phyloP scores from a whole-genome alignment of 2,797 vertebrate genomes.

The Onychomys torridus region DNA sequence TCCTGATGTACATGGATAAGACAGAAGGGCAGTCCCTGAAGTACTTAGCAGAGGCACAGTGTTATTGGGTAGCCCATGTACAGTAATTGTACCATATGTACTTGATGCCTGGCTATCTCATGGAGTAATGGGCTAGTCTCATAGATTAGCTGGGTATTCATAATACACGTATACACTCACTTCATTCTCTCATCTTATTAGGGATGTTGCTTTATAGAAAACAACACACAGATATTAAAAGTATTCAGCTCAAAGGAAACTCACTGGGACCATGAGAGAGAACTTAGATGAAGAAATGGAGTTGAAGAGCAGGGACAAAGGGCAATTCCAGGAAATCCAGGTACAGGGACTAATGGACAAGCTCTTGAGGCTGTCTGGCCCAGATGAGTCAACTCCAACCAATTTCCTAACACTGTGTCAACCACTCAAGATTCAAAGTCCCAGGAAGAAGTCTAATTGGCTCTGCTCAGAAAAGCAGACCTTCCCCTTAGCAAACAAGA shows the following conservation, averaged over 20 bases:
- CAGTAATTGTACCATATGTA: not conserved
- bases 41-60: not conserved
- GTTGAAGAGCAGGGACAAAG: not conserved
- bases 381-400: conserved; percentile 30
- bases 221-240: not conserved
- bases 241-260: not conserved
- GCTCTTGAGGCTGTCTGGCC: not conserved
- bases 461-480: conserved; percentile 32
- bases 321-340: conserved; percentile 11
- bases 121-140: not conserved
- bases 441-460: not conserved
- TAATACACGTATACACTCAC: not conserved
- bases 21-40: not conserved
- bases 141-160: not conserved
- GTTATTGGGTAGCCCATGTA: not conserved
- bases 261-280: not conserved
- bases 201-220: not conserved
- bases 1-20: not conserved
- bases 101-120: not conserved
- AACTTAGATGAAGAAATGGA: not conserved
- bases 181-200: not conserved
- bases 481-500: not conserved
- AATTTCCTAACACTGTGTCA: conserved; percentile 36
- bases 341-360: not conserved
- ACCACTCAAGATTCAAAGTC: conserved; percentile 40